Evolutionary conservation across 2,888 invertebrate species (phyloP).

Genomic region (Apamea sordens): DNA sequence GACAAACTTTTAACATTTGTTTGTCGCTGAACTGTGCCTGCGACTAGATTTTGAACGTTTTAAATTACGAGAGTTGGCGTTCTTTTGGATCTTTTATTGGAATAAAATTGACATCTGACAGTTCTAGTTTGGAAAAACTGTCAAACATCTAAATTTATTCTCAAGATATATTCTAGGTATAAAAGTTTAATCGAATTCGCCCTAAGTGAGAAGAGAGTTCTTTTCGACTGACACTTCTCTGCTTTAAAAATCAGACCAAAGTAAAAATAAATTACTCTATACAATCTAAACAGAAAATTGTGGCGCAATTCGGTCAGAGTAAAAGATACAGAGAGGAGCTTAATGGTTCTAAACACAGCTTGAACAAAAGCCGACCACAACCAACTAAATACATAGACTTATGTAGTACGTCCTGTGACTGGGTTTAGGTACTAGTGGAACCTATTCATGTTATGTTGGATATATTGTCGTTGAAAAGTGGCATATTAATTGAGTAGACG

Average conservation of each 20-base stretch:
- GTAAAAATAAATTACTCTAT: constrained; percentile 33
- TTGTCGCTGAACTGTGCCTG: too few relatives aligned
- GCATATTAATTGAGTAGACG: background rate
- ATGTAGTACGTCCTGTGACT: constrained; percentile 21
- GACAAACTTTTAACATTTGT: too few relatives aligned
- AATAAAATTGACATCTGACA: too few relatives aligned
- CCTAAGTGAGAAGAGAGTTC: too few relatives aligned
- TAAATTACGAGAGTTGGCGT: too few relatives aligned
- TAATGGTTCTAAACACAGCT: constrained; percentile 54
- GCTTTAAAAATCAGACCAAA: constrained; percentile 19
- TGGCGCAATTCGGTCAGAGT: constrained; percentile 45
- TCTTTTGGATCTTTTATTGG: too few relatives aligned
- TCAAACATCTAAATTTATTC: too few relatives aligned
- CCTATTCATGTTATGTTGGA: constrained; percentile 1
- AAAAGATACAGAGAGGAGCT: constrained; percentile 43
- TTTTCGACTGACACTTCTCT: background rate
- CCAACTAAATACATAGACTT: constrained; percentile 48
- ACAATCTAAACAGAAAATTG: constrained; percentile 21
- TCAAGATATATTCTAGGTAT: too few relatives aligned
- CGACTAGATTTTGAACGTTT: too few relatives aligned
- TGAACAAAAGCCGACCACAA: constrained; percentile 42
- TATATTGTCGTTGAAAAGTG: background rate
- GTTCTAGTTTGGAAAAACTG: too few relatives aligned
- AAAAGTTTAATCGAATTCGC: too few relatives aligned
- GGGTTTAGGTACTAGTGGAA: constrained; percentile 31